Base-by-base conservation (phyloP, 2,113 vertebrate species). In the Butorides virescens region DNA sequence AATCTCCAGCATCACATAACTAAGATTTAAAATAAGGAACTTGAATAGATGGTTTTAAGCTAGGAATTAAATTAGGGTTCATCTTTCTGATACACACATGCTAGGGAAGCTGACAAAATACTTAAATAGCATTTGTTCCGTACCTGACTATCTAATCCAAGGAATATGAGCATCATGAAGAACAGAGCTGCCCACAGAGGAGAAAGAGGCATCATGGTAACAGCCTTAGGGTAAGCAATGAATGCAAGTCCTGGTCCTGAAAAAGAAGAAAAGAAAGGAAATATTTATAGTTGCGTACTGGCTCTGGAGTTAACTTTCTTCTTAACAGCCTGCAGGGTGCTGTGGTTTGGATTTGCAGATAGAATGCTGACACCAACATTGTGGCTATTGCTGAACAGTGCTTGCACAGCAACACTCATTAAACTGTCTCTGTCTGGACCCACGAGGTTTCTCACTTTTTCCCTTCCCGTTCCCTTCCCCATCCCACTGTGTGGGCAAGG, bases 101-200 rank as follows among this genome's bases (percentile, higher is more conserved):
- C 10, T 55, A 44, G 37, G 20, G n/a, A 53, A 49, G 26, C 20
- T 47, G 23, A 11, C 12, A 71, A 55, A 62, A 29, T 32, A 13
- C 2, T 37, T 49, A 9, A 61, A 4, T 4, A 32, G 37, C 1
- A 0, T 74, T 72, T 77, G 29, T 55, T 82, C 39, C 96, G 77
- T 97, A 99, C 99, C 99, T 99, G 99, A 90, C 99, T 99, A 97
- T 99, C 99, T 97, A 99, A 97, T 30, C 99, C 99, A 62, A 99
- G 98, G 97, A 99, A 99, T 97, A 99, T 99, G 75, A 99, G 99
- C 99, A 99, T 99, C 99, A 99, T 99, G 97, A 99, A 99, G 98
- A 99, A 99, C 80, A 99, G 98, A 84, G 98, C 97, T 50, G 99
- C 99, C 99, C 99, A 99, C 59, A 99, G 96, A 6, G 99, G 99